Percentiles rank a stretch among this genome's conserved stretches.
phyloP scores from a whole-genome alignment of 2,113 vertebrate genomes.

The Ptilonorhynchus violaceus region DNA sequence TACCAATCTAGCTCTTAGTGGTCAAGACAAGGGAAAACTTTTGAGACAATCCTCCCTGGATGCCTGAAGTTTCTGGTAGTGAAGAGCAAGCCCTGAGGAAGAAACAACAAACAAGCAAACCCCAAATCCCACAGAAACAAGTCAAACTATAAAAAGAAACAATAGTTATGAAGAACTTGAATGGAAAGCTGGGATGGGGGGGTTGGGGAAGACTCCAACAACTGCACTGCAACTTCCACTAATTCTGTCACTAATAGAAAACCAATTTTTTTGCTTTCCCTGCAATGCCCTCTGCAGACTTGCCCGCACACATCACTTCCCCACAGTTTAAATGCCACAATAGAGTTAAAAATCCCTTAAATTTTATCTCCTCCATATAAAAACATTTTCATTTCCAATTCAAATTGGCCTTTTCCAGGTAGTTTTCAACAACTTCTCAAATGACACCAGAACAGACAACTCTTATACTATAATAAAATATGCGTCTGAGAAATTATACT shows the following conservation, averaged over 20 bases:
- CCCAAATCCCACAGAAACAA: neutral
- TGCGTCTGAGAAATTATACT: neutral
- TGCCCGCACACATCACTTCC: neutral
- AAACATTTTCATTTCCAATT: neutral
- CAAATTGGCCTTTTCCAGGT: neutral
- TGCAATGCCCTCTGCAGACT: neutral
- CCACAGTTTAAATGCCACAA: neutral
- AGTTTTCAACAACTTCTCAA: neutral
- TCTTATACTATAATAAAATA: neutral
- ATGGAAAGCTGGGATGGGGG: neutral
- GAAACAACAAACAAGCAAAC: neutral
- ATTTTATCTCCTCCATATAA: neutral
- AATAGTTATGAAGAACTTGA: neutral
- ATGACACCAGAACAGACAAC: neutral
- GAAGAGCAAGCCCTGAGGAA: neutral
- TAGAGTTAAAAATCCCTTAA: neutral
- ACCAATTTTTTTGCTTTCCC: neutral
- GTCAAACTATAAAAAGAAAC: neutral
- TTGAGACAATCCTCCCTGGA: neutral
- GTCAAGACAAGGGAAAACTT: neutral
- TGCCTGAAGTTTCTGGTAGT: accelerated
- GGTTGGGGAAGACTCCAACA: neutral
- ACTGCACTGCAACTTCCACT: neutral
- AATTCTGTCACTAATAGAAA: neutral
- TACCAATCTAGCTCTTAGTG: neutral